Evolutionary conservation across 2,888 invertebrate species (phyloP).

Genomic region (Limenitis camilla): DNA sequence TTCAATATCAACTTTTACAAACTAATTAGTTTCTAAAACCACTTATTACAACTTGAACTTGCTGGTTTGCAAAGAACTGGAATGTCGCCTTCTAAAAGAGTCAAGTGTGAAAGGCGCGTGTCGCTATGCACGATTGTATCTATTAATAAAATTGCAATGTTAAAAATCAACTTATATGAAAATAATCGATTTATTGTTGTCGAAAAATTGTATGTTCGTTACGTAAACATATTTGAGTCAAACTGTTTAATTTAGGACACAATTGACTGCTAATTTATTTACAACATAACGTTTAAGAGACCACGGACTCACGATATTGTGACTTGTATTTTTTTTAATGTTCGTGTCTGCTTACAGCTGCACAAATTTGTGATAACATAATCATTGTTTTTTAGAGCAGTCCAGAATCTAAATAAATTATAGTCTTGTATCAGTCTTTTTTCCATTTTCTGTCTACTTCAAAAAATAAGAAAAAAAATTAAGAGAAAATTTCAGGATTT

Average conservation of each 20-base stretch:
- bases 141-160: constrained; percentile 5
- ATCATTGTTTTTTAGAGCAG: no score
- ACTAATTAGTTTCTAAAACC: constrained; percentile 13
- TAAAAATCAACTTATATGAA: not conserved
- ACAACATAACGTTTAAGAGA: not conserved
- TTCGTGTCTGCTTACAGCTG: not conserved
- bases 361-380: no score
- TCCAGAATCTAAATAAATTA: no score
- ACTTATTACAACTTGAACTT: constrained; percentile 38
- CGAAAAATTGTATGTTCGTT: not conserved
- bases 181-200: not conserved
- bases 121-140: constrained; percentile 16
- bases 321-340: not conserved
- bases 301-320: not conserved
- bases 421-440: no score
- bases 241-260: not conserved
- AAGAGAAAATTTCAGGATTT: no score
- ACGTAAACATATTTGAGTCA: no score
- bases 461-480: no score
- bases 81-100: constrained; percentile 54
- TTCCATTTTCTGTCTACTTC: no score
- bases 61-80: constrained; percentile 35
- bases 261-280: not conserved
- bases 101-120: constrained; percentile 25
- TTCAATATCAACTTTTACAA: constrained; percentile 17